Evolutionary conservation across 2,113 vertebrate genomes (phyloP).

Genomic region (Phalacrocorax brasilianus): DNA sequence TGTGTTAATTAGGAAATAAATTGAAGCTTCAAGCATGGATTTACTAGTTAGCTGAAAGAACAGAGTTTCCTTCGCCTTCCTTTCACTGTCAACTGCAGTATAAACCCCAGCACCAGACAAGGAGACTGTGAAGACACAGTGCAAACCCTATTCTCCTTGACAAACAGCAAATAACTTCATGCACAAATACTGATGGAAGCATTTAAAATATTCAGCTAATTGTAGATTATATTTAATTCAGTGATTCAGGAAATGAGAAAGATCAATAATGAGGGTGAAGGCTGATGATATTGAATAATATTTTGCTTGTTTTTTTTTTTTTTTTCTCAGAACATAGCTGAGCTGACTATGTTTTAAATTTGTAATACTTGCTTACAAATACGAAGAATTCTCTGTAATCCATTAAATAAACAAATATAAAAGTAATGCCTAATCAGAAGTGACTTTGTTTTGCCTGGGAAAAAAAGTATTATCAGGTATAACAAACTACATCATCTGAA

Average conservation of each 20-base stretch:
- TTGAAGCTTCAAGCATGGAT: neutral
- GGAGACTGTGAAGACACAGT: neutral
- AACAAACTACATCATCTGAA: neutral
- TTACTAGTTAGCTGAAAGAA: neutral
- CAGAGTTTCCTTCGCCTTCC: neutral
- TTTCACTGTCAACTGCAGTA: fast-evolving
- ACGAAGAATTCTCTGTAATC: neutral
- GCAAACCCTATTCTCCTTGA: neutral
- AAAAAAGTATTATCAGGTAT: neutral
- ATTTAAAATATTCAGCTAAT: neutral
- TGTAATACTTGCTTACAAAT: neutral
- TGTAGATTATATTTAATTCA: neutral
- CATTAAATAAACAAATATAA: neutral
- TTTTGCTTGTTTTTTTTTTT: neutral
- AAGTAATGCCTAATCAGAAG: neutral
- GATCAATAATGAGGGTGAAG: neutral
- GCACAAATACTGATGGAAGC: neutral
- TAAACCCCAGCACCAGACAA: neutral
- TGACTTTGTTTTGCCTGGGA: neutral
- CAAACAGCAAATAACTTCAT: neutral
- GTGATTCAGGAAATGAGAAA: neutral
- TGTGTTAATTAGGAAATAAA: neutral
- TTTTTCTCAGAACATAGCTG: neutral
- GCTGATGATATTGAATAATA: neutral
- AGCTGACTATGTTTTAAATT: neutral